Evolutionary conservation across 2,797 vertebrate species (phyloP), one percentile per base, ranked within the genome.

Genomic region (Silurus aristotelis): DNA sequence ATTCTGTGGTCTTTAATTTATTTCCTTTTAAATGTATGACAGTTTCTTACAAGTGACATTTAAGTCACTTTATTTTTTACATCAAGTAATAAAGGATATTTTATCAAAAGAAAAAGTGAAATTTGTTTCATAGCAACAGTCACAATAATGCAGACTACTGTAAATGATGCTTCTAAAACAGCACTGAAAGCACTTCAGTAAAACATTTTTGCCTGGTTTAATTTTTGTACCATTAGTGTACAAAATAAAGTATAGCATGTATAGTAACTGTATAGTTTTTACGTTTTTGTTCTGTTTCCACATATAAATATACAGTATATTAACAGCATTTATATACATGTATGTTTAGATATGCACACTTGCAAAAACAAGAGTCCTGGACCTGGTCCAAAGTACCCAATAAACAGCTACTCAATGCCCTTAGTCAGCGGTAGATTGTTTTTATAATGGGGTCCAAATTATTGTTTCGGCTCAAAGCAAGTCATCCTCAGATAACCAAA

Each of bases 371-470:
- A 17, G 56, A 52, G 38, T n/a, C 80, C 83, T 72, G 81, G 38
- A 75, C 83, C 43, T 85, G 55, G 46, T 38, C 31, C 25, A 56
- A 61, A 43, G 5, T 1, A 13, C 63, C 46, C 58, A 12, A 8
- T 43, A 52, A 46, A 38, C 61, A 58, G 86, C 83, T 87, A 81
- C 88, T 82, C 71, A 12, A 84, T 85, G 55, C 15, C 31, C 63
- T 76, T 78, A 56, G 56, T 84, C 84, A 84, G 71, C 56, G 15
- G n/a, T 82, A 55, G 60, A 82, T 80, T 90, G 85, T 89, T 88
- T 88, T 88, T 58, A 87, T 87, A 77, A 89, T 82, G 77, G 77
- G 19, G 80, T 70, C 43, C 80, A 87, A 88, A 88, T 88, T 87
- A 71, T 87, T 76, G 52, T 81, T 81, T 68, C 25, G 3, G 56